Evolutionary conservation across 2,888 invertebrate species (phyloP), one percentile per base, ranked within the genome.

Genomic region (Sphaerophoria taeniata): DNA sequence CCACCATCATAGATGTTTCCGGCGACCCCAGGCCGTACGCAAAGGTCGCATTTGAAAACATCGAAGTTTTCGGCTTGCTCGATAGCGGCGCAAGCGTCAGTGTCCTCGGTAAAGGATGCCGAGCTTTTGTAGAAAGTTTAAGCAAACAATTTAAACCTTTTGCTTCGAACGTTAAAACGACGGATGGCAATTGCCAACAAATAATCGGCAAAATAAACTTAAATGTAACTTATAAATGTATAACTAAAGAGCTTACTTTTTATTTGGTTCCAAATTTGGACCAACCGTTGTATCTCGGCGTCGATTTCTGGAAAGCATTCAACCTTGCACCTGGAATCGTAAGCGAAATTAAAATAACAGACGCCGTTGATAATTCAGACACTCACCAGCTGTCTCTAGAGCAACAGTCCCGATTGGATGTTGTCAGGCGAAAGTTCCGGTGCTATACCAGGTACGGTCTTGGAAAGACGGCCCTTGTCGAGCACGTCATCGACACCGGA

Each of bases 401-500:
- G 9, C 39, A 39, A 39, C 6, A 39, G 9, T 7, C 39, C 9
- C 1, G 3, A 39, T 39, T 39, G 24, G 14, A 49, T n/a, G 55
- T 33, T 4, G 33, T 55, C 11, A 33, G 55, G 16, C 31, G 33
- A 3, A 39, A 39, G 39, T 39, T 39, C 6, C n/a, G 33, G 34
- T 56, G 55, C 34, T 56, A 56, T 34, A 34, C 55, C n/a, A 34
- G 7, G 4, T 34, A n/a, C 34, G 36, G 63, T 34, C 58, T 77
- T 3, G 79, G 82, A 1, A 63, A 60, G 55, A 87, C 75, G 12
- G 39, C 14, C 14, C 51, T 76, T 12, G 14, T 56, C 5, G 39
- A 56, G 16, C 78, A 79, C 31, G 39, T 49, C 14, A 72, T 78
- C 24, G 79, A 77, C n/a, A 58, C 61, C 11, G 73, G 79, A 9